Evolutionary conservation across 2,113 vertebrate species (phyloP).

Genomic region (Geococcyx californianus): DNA sequence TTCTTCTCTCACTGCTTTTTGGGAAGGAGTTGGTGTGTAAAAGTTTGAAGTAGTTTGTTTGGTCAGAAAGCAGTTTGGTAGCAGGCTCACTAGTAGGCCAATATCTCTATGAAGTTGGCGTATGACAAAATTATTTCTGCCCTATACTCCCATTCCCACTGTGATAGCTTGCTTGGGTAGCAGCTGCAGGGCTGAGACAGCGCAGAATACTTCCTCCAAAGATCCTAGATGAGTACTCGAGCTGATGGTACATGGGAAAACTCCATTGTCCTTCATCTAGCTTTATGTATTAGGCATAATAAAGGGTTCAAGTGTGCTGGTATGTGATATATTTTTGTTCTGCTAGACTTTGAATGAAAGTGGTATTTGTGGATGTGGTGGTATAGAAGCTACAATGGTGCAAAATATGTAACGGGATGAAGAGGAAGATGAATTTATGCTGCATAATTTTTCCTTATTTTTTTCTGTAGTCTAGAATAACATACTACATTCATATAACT

Average conservation of each 20-base stretch:
- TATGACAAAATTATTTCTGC: not conserved
- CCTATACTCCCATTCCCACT: accelerated
- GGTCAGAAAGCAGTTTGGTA: not conserved
- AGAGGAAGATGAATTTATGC: not conserved
- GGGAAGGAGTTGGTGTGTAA: not conserved
- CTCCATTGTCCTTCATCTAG: accelerated
- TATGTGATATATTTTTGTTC: not conserved
- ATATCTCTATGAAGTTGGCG: not conserved
- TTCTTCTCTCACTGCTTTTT: not conserved
- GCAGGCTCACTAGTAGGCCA: not conserved
- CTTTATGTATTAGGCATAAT: not conserved
- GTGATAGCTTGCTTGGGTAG: not conserved
- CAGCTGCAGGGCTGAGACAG: accelerated
- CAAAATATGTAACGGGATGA: not conserved
- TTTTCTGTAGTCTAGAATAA: not conserved
- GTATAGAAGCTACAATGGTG: not conserved
- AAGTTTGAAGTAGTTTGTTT: not conserved
- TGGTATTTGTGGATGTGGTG: not conserved
- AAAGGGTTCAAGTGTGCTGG: not conserved
- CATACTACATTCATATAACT: not conserved
- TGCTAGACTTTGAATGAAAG: not conserved
- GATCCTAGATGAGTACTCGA: accelerated
- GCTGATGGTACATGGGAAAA: not conserved
- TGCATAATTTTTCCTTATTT: not conserved
- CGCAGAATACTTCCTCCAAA: not conserved